phyloP scores from a whole-genome alignment of 2,888 invertebrate genomes.

The Zygogramma bicolorata region DNA sequence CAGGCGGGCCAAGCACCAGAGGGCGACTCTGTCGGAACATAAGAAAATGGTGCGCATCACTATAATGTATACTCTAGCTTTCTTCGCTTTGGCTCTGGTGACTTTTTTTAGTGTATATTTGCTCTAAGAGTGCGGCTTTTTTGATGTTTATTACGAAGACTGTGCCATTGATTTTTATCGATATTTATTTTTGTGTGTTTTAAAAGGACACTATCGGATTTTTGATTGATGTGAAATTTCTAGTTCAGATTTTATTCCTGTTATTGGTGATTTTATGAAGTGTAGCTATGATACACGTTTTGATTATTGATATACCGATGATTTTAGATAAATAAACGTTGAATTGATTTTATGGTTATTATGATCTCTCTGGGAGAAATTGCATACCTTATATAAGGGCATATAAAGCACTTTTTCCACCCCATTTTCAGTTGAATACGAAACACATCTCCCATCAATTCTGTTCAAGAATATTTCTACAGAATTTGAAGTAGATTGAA shows the following conservation, averaged over 20 bases:
- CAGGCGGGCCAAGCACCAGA: conserved; percentile 55
- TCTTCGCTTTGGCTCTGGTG: conserved; percentile 68
- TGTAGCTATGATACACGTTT: background rate
- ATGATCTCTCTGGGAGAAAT: too few species aligned
- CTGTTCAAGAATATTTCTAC: too few species aligned
- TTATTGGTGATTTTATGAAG: background rate
- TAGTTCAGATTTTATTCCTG: conserved; percentile 14
- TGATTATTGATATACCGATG: background rate
- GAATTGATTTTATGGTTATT: too few species aligned
- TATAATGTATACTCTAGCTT: conserved; percentile 71
- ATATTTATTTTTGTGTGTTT: conserved; percentile 36
- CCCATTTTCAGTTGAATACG: too few species aligned
- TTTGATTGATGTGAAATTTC: conserved; percentile 14
- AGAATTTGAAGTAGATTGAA: too few species aligned
- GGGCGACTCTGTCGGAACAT: conserved; percentile 63
- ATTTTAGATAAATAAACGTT: background rate
- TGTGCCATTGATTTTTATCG: conserved; percentile 29
- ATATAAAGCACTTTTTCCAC: too few species aligned
- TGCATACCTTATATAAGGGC: too few species aligned
- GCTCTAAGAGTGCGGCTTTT: conserved; percentile 9
- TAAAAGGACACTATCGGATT: conserved; percentile 11
- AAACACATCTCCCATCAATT: too few species aligned
- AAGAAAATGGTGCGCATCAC: conserved; percentile 69
- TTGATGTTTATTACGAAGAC: conserved; percentile 19
- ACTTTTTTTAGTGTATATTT: conserved; percentile 71